Evolutionary conservation across 1,140 invertebrate genomes (phyloP).

Genomic region (Drosophila virilis): DNA sequence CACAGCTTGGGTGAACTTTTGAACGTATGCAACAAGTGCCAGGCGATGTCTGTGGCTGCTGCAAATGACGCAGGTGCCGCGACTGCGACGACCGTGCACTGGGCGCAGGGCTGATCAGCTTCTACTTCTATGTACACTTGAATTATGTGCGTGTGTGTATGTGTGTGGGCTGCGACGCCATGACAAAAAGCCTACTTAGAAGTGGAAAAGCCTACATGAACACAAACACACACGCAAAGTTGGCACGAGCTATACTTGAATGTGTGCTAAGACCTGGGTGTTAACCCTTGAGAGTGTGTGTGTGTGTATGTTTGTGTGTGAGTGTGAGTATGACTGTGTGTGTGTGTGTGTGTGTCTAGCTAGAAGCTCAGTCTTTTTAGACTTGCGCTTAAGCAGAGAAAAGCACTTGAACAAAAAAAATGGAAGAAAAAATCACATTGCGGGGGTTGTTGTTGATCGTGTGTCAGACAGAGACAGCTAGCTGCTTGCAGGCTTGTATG

Average conservation of each 20-base stretch:
- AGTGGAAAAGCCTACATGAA: constrained; percentile 35
- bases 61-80: constrained; percentile 50
- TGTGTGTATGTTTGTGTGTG: constrained; percentile 14
- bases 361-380: constrained; percentile 66
- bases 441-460: constrained; percentile 55
- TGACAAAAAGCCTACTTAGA: constrained; percentile 41
- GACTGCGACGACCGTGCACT: constrained; percentile 14
- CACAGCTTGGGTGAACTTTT: constrained; percentile 14
- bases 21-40: constrained; percentile 23
- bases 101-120: constrained; percentile 53
- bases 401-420: constrained; percentile 36
- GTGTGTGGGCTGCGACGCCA: constrained; percentile 25
- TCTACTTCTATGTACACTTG: constrained; percentile 14
- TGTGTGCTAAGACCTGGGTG: constrained; percentile 43
- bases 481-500: constrained; percentile 38
- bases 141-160: constrained; percentile 6
- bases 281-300: constrained; percentile 42
- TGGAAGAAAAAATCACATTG: constrained; percentile 33
- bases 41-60: constrained; percentile 25
- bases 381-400: constrained; percentile 41
- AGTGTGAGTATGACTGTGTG: constrained; percentile 8
- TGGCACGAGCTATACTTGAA: constrained; percentile 49
- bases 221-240: constrained; percentile 33
- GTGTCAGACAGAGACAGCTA: constrained; percentile 57
- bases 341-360: constrained; percentile 37